These are phyloP conservation scores for Athripsodes cinereus DNA, from an alignment of 2,888 invertebrate species.

Conservation along the genomic window DNA sequence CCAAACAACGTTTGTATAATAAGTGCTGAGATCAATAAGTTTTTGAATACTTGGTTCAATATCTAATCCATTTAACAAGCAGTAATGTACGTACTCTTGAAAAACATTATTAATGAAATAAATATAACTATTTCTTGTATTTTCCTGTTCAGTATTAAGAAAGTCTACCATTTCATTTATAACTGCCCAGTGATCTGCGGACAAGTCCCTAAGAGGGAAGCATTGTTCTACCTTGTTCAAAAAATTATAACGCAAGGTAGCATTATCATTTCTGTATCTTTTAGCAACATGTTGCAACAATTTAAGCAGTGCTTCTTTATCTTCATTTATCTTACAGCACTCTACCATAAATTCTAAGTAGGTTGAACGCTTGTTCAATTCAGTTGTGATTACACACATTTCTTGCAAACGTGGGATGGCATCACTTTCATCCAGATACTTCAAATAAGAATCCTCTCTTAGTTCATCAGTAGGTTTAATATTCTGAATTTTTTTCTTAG, in stretches of 20 bases:
- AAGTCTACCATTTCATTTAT: constrained; percentile 30
- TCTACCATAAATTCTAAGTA: constrained; percentile 31
- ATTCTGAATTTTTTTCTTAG: constrained; percentile 3
- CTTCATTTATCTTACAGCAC: constrained; percentile 33
- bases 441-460: constrained; percentile 19
- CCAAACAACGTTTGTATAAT: background rate
- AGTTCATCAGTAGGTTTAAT: background rate
- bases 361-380: constrained; percentile 19
- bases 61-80: constrained; percentile 11
- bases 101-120: constrained; percentile 11
- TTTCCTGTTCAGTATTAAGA: constrained; percentile 19
- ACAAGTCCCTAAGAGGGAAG: constrained; percentile 29
- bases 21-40: background rate
- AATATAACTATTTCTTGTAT: background rate
- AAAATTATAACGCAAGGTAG: constrained; percentile 24
- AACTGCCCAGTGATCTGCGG: constrained; percentile 30
- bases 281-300: constrained; percentile 30
- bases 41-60: constrained; percentile 15
- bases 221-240: constrained; percentile 21
- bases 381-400: constrained; percentile 14
- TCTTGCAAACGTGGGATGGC: constrained; percentile 17
- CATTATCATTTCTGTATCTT: constrained; percentile 34
- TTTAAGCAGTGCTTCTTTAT: constrained; percentile 30
- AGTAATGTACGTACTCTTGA: constrained; percentile 21
- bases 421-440: constrained; percentile 9